These are phyloP conservation scores for Meandrina meandrites DNA, from an alignment of 92 coral and sea anemone genomes.

Conservation along the genomic window DNA sequence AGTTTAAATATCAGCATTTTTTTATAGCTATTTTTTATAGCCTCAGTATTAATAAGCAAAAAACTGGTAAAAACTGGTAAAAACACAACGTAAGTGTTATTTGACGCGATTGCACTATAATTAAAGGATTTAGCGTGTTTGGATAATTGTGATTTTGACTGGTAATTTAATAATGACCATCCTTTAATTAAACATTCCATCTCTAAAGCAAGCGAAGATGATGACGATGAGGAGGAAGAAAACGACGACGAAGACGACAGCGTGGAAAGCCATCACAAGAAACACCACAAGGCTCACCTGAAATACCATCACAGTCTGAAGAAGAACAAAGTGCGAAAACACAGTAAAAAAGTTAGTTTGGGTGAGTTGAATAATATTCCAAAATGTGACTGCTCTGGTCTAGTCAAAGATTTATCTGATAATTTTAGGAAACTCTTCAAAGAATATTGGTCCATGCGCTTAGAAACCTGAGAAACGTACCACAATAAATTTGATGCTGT, in stretches of 20 bases:
- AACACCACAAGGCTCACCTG: slow-evolving; percentile 26
- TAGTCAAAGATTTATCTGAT: no score
- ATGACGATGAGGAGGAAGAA: slow-evolving; percentile 59
- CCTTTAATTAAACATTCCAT: neutral
- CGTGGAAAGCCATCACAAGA: slow-evolving; percentile 10
- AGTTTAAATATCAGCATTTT: no score
- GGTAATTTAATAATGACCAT: neutral
- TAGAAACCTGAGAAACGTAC: no score
- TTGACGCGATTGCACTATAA: neutral
- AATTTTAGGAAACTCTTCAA: no score
- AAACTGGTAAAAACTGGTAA: no score
- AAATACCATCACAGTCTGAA: slow-evolving; percentile 32
- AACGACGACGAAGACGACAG: slow-evolving; percentile 43
- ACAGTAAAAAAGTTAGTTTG: slow-evolving; percentile 28
- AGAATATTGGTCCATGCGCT: no score
- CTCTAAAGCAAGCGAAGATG: slow-evolving; percentile 37
- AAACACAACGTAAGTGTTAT: no score
- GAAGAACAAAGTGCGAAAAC: slow-evolving; percentile 38
- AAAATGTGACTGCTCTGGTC: no score
- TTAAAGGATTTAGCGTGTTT: no score
- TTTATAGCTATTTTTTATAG: no score
- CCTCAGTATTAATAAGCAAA: no score
- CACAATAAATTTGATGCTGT: no score
- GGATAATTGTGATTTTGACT: neutral
- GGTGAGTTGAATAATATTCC: slow-evolving; percentile 7